Evolutionary conservation across 2,888 invertebrate genomes (phyloP), one percentile per base, ranked within the genome.

Genomic region (Dexiosoma caninum): DNA sequence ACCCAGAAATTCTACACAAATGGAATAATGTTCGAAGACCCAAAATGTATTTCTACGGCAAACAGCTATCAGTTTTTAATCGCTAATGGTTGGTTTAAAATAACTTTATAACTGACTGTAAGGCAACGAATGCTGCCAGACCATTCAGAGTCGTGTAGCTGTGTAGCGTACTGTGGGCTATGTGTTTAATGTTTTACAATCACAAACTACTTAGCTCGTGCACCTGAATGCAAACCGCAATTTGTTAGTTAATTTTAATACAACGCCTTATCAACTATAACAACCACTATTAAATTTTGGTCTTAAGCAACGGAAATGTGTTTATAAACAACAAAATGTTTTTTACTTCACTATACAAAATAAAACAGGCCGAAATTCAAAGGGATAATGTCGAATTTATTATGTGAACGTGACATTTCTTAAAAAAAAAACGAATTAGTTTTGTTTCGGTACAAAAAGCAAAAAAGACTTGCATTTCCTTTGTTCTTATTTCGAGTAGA

Each of bases 341-440:
- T 16, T 21, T 30, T 19, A 53, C 27, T 44, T 74, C n/a, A 55
- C 27, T 64, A 40, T 7, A 35, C n/a, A 46, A 30, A 23, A 49
- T 32, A 1, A n/a, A 27, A 0, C 42, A 9, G 37, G 23, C 2
- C 7, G n/a, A 42, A 10, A 7, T 9, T 19, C 5, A 51, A 2
- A n/a, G 10, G 7, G 14, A 23, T 27, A 44, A 42, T 12, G 14
- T 44, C 9, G 51, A 59, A 66, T 72, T 78, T 78, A 72, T 78
- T 23, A 40, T 16, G 42, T 21, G 57, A 72, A 78, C 78, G 78
- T 78, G 78, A 78, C 78, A 72, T 78, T 72, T 75, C 14, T 27
- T 7, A n/a, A 8, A 30, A 64, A 53, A 30, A 64, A 53, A 55
- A 12, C 1, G 19, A 21, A 12, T 55, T 35, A 44, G n/a, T 57